phyloP scores from a whole-genome alignment of 2,888 invertebrate genomes.

The Caenorhabditis sp. region DNA sequence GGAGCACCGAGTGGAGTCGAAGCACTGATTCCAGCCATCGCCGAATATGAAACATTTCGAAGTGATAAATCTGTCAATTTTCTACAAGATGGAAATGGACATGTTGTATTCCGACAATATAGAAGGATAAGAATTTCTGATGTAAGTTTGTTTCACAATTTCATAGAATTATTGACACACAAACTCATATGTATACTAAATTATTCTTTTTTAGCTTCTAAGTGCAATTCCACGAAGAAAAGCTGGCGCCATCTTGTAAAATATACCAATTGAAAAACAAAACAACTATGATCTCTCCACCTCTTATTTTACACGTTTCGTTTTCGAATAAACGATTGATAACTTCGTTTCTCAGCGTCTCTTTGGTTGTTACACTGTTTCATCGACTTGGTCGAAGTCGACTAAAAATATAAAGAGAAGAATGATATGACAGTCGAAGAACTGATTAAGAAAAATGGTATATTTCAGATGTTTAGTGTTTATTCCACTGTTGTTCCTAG shows the following conservation, averaged over 20 bases:
- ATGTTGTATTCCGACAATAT: slow-evolving; percentile 51
- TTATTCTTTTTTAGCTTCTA: neutral
- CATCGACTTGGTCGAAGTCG: too few species aligned
- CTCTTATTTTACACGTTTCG: too few species aligned
- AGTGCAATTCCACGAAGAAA: neutral
- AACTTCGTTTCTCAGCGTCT: too few species aligned
- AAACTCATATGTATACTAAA: neutral
- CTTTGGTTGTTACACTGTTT: too few species aligned
- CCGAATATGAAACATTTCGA: slow-evolving; percentile 56
- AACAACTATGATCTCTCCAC: too few species aligned
- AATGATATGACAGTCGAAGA: too few species aligned
- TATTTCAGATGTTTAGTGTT: too few species aligned
- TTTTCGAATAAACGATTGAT: too few species aligned
- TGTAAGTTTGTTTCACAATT: slow-evolving; percentile 29
- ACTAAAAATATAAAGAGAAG: too few species aligned
- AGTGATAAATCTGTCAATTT: slow-evolving; percentile 55
- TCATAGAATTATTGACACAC: neutral
- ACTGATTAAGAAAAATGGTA: too few species aligned
- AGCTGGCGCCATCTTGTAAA: neutral
- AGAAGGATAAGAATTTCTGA: slow-evolving; percentile 49
- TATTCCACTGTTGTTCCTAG: too few species aligned
- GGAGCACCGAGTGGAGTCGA: slow-evolving; percentile 52
- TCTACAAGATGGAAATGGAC: slow-evolving; percentile 45
- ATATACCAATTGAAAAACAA: neutral
- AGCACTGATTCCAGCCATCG: slow-evolving; percentile 49